These are phyloP conservation scores for Chymomyza amoena DNA, from an alignment of 2,888 invertebrate species.

Conservation along the genomic window DNA sequence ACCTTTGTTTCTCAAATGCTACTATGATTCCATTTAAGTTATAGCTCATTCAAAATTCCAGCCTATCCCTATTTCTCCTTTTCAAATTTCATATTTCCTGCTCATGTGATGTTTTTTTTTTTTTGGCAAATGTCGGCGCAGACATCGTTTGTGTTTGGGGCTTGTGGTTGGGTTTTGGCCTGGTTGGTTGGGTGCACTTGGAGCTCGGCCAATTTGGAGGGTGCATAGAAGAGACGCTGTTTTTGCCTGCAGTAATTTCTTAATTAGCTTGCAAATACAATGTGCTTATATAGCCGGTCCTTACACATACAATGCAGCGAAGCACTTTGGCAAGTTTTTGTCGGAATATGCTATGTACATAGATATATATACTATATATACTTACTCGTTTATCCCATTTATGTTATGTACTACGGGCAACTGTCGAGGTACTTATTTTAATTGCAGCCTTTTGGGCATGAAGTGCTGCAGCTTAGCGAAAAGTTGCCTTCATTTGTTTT, in stretches of 20 bases:
- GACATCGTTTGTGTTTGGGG: neutral
- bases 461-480: conserved; percentile 66
- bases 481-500: conserved; percentile 33
- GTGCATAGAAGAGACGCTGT: conserved; percentile 45
- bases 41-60: neutral
- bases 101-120: conserved; percentile 42
- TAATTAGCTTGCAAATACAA: conserved; percentile 74
- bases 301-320: neutral
- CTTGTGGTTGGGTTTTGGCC: neutral
- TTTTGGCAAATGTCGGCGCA: conserved; percentile 50
- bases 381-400: conserved; percentile 4
- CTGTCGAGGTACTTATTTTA: conserved; percentile 64
- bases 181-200: neutral
- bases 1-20: no score
- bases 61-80: conserved; percentile 26
- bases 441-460: conserved; percentile 66
- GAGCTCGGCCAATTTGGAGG: conserved; percentile 29
- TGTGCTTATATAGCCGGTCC: conserved; percentile 56
- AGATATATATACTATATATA: no score
- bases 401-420: conserved; percentile 1
- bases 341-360: neutral
- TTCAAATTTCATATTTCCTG: conserved; percentile 59
- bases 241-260: conserved; percentile 76
- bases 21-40: neutral
- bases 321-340: neutral